Evolutionary conservation across 2,113 vertebrate genomes (phyloP).

Genomic region (Nothoprocta pentlandii): DNA sequence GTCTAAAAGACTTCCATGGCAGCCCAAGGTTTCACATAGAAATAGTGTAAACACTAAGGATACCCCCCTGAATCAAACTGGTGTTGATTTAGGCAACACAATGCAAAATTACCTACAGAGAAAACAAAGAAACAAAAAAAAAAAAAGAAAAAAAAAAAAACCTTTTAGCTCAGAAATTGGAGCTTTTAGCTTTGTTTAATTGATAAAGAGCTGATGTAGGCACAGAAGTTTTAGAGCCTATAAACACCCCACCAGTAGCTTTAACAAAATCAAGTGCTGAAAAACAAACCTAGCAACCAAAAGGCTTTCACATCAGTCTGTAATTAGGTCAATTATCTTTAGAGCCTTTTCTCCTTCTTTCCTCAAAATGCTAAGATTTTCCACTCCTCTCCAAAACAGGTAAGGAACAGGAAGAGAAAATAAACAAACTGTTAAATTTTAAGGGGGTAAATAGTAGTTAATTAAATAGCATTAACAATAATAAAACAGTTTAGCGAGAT

Average conservation of each 20-base stretch:
- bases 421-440: neutral
- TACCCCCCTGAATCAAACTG: neutral
- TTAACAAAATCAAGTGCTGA: neutral
- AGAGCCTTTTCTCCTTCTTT: neutral
- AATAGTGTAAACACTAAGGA: neutral
- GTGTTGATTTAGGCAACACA: neutral
- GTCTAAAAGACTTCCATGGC: neutral
- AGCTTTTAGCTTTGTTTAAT: too few relatives aligned
- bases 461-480: too few relatives aligned
- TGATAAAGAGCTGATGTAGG: neutral
- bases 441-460: neutral
- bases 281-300: neutral
- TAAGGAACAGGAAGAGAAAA: neutral
- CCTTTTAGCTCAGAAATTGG: neutral
- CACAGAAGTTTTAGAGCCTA: neutral
- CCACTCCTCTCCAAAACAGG: neutral
- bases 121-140: neutral
- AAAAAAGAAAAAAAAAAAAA: fast-evolving
- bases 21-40: neutral
- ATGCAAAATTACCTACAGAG: neutral
- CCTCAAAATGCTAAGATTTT: neutral
- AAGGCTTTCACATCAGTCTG: neutral
- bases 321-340: neutral
- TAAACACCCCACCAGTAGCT: neutral
- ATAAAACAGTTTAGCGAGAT: neutral